phyloP scores from a whole-genome alignment of 2,113 vertebrate species.

The Tauraco erythrolophus region DNA sequence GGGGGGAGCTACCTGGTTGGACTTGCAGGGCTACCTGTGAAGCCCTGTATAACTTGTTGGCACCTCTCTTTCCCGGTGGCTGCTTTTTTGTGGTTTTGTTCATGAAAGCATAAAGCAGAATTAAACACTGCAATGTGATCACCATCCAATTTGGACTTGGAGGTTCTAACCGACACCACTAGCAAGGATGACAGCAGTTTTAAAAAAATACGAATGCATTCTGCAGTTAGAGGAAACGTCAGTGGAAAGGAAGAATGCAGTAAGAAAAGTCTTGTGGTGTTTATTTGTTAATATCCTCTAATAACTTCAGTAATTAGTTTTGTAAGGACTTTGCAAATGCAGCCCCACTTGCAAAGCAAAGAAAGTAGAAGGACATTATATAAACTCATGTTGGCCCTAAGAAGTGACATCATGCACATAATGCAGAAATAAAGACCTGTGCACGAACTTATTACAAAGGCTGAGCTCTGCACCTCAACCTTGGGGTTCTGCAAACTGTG shows the following conservation, averaged over 20 bases:
- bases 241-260: neutral
- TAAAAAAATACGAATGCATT: neutral
- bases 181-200: neutral
- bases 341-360: neutral
- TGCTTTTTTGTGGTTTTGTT: neutral
- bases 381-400: neutral
- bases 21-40: neutral
- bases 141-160: neutral
- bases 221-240: neutral
- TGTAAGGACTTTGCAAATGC: neutral
- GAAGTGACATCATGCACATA: fast-evolving
- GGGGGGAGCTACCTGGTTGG: neutral
- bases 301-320: neutral
- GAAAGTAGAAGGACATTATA: neutral
- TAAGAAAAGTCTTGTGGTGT: neutral
- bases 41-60: neutral
- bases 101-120: neutral
- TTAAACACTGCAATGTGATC: neutral
- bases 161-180: neutral
- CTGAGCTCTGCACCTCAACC: neutral
- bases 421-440: neutral
- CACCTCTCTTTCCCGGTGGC: neutral
- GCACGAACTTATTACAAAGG: neutral
- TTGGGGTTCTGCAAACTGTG: neutral
- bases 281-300: neutral